Conservation (phyloP, 1,140 invertebrate species). For the Vanessa tameamea region DNA sequence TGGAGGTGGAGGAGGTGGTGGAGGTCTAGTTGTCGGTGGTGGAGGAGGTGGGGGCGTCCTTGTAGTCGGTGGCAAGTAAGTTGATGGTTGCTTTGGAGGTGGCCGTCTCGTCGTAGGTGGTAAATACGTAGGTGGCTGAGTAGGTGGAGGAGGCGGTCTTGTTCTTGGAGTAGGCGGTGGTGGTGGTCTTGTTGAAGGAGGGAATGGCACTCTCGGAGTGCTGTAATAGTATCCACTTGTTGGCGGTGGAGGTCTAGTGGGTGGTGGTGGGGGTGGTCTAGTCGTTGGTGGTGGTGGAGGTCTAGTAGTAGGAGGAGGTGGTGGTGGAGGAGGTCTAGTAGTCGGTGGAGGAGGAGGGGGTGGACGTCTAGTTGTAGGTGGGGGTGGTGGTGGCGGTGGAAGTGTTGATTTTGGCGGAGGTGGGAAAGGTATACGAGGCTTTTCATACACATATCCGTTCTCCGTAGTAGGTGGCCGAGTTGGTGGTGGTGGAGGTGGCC, state of each 20-base stretch:
- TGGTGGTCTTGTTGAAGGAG: conserved; percentile 30
- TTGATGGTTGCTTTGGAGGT: no score
- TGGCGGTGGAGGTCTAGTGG: conserved; percentile 26
- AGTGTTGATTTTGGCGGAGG: conserved; percentile 10
- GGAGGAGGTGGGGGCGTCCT: no score
- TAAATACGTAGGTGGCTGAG: conserved; percentile 24
- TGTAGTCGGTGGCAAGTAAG: no score
- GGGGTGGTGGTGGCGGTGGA: conserved; percentile 16
- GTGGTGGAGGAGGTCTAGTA: conserved; percentile 20
- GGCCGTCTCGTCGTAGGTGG: conserved; percentile 32
- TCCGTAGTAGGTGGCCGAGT: conserved; percentile 11
- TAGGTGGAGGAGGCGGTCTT: conserved; percentile 24
- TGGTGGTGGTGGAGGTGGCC: conserved; percentile 24
- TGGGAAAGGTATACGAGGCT: conserved; percentile 14
- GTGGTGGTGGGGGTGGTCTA: conserved; percentile 4
- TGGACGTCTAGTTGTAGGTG: conserved; percentile 5
- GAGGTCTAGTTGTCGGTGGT: conserved; percentile 27
- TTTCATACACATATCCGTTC: conserved; percentile 12
- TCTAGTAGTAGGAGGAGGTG: conserved; percentile 10
- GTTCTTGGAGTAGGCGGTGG: conserved; percentile 24
- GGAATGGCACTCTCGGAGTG: background rate
- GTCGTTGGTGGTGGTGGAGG: conserved; percentile 26
- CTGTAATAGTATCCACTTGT: conserved; percentile 5
- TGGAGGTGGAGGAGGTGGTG: conserved; percentile 37
- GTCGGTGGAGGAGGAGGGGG: conserved; percentile 4